Evolutionary conservation across 2,797 vertebrate species (phyloP), one percentile per base, ranked within the genome.

Genomic region (Aselliscus stoliczkanus): DNA sequence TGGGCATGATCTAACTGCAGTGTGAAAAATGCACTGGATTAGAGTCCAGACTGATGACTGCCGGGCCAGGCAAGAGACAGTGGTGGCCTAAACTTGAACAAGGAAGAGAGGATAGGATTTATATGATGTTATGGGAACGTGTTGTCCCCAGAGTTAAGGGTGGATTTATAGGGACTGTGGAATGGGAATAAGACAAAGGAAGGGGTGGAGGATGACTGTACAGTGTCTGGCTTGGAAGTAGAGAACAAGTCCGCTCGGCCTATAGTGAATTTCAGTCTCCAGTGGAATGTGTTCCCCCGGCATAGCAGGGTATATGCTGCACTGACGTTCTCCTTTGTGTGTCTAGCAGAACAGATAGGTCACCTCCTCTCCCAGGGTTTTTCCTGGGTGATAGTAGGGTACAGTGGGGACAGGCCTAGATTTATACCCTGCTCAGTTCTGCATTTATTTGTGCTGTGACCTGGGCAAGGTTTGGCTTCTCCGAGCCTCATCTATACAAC

Each of bases 31-130:
- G 14, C 54, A 11, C 3, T 56, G 58, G 7, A 5, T 5, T 58
- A 1, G 37, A 27, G 9, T 12, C 31, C 31, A 64, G 77, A 21
- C n/a, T 50, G n/a, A 27, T 7, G n/a, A 34, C 34, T 2, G 0
- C 47, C 25, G n/a, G 81, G 73, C 69, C 20, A 4, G 54, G 56
- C 64, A 31, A 56, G 64, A 76, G 73, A n/a, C 0, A 0, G 21
- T 31, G 56, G 34, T 18, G 23, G n/a, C 56, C 31, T 37, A 54
- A 27, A 12, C 9, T 8, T 18, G 52, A 77, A 25, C 70, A 23
- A 7, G 4, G 21, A 50, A 52, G 52, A 79, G n/a, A 90, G 50
- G 64, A 8, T 4, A 52, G 21, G 1, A n/a, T 52, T 23, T 79
- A 13, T 64, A 17, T 11, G 31, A 25, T 12, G 8, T 37, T 76